Evolutionary conservation across 2,888 invertebrate species (phyloP).

Genomic region (Nycteola revayana): DNA sequence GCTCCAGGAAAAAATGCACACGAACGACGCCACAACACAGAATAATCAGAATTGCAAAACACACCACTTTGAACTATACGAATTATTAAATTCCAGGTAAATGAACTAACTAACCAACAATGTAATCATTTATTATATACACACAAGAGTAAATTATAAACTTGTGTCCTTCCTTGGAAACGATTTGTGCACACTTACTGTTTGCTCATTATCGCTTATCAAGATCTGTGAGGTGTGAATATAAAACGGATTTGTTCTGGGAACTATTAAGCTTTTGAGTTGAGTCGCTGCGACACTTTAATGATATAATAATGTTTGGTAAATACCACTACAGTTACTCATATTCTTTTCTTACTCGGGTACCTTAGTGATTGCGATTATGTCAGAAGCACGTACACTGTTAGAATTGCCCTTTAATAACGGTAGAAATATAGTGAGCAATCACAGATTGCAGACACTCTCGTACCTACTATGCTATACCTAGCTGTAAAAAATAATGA

Average conservation of each 20-base stretch:
- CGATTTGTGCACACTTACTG: constrained; percentile 53
- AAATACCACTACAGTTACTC: constrained; percentile 44
- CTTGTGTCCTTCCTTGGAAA: constrained; percentile 47
- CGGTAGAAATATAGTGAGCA: constrained; percentile 66
- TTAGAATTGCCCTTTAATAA: constrained; percentile 77
- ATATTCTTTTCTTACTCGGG: constrained; percentile 48
- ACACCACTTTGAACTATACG: constrained; percentile 43
- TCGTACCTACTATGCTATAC: constrained; percentile 55
- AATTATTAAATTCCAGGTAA: constrained; percentile 53
- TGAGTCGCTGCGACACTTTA: constrained; percentile 34
- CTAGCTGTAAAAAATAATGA: constrained; percentile 78
- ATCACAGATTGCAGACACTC: constrained; percentile 66
- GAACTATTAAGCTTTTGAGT: constrained; percentile 40
- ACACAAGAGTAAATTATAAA: constrained; percentile 25
- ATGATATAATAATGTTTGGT: constrained; percentile 36
- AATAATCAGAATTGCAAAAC: constrained; percentile 48
- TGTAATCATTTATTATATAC: constrained; percentile 21
- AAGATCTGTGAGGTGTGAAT: constrained; percentile 63
- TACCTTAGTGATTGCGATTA: constrained; percentile 61
- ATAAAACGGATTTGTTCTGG: constrained; percentile 48
- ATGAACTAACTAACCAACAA: constrained; percentile 32
- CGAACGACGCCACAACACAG: constrained; percentile 53
- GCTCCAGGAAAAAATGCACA: constrained; percentile 67
- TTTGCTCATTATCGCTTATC: constrained; percentile 50
- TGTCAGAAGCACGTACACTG: constrained; percentile 65